Conservation (phyloP, 2,888 invertebrate species). For the Hylaea fasciaria region DNA sequence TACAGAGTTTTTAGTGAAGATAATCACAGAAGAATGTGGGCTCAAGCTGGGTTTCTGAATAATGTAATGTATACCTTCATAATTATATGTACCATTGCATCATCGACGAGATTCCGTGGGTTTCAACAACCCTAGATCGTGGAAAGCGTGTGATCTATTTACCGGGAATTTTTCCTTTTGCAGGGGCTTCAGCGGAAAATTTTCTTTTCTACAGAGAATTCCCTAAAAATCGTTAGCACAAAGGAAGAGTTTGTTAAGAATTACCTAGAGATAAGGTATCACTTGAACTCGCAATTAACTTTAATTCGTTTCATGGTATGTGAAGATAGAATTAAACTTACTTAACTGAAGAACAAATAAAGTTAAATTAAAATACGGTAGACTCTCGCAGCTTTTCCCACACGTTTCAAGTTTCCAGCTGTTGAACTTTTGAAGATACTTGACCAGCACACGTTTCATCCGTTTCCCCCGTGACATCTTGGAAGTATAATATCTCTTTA, state of each 20-base stretch:
- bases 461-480: constrained; percentile 13
- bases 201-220: constrained; percentile 19
- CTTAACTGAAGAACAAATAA: not conserved
- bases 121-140: constrained; percentile 8
- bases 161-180: constrained; percentile 27
- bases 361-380: not conserved
- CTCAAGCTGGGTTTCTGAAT: too few species aligned
- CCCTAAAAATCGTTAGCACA: constrained; percentile 30
- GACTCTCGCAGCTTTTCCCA: constrained; percentile 13
- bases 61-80: too few species aligned
- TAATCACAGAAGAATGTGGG: too few species aligned
- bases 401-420: constrained; percentile 26
- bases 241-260: constrained; percentile 28
- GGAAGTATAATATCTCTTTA: constrained; percentile 10
- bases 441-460: constrained; percentile 22
- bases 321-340: not conserved
- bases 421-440: constrained; percentile 21
- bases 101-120: not conserved
- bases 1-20: too few species aligned
- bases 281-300: constrained; percentile 13
- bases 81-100: not conserved
- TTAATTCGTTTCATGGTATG: constrained; percentile 5
- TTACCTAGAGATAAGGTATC: constrained; percentile 23
- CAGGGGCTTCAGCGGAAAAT: constrained; percentile 21
- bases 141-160: constrained; percentile 14